Evolutionary conservation across 37 sponge, comb jelly and placozoan genomes (phyloP).

Genomic region (Aplysina aerophoba): DNA sequence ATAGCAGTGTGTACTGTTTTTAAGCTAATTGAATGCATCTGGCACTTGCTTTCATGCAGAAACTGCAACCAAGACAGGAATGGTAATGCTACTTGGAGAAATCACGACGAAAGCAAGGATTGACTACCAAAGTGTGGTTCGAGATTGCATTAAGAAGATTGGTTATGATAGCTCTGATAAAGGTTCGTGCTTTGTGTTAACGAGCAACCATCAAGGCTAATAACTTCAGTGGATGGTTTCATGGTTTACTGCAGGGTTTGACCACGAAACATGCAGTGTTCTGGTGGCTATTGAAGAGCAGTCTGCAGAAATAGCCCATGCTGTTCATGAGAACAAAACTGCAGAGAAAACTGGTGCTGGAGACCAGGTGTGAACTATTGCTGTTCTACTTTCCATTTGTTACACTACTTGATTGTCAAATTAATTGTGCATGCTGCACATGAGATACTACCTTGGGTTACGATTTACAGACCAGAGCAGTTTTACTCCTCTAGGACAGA

Average conservation of each 20-base stretch:
- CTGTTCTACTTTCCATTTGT: background rate
- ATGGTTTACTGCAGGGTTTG: slow-evolving; percentile 72
- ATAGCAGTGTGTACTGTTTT: too few relatives aligned
- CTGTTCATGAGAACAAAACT: slow-evolving; percentile 71
- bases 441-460: too few relatives aligned
- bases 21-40: too few relatives aligned
- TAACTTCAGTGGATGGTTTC: background rate
- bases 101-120: slow-evolving; percentile 54
- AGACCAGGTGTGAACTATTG: slow-evolving; percentile 89
- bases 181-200: slow-evolving; percentile 5
- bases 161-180: slow-evolving; percentile 47
- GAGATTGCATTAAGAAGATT: slow-evolving; percentile 51
- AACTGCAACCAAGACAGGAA: slow-evolving; percentile 63
- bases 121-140: slow-evolving; percentile 56
- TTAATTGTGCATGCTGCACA: too few relatives aligned
- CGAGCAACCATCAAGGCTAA: background rate
- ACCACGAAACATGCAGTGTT: slow-evolving; percentile 94
- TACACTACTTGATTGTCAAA: too few relatives aligned
- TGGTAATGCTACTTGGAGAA: slow-evolving; percentile 67
- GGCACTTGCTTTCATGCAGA: slow-evolving; percentile 24
- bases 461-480: too few relatives aligned
- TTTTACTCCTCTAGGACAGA: too few relatives aligned
- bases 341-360: slow-evolving; percentile 96
- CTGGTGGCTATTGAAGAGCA: slow-evolving; percentile 94
- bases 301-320: slow-evolving; percentile 82